A percentile compares a stretch with the other conserved stretches of the same genome.
phyloP scores from a whole-genome alignment of 2,113 vertebrate species.

The Barbus barbus region DNA sequence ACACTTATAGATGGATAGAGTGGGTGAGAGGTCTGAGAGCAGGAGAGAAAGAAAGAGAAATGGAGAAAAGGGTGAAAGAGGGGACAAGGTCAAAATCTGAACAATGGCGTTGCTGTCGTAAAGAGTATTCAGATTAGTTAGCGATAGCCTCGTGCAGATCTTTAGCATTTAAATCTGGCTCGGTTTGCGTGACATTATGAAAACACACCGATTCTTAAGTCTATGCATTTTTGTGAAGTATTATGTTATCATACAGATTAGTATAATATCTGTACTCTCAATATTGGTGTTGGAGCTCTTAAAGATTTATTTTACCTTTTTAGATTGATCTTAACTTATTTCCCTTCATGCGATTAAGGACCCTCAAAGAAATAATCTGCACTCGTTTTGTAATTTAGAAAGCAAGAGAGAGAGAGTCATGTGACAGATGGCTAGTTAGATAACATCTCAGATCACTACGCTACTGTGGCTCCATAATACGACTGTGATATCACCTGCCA shows the following conservation, averaged over 20 bases:
- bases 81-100: conserved; percentile 16
- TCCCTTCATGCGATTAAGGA: neutral
- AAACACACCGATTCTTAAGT: neutral
- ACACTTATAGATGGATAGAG: conserved; percentile 55
- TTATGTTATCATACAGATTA: too few relatives aligned
- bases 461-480: conserved; percentile 34
- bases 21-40: conserved; percentile 48
- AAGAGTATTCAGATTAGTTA: neutral
- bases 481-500: conserved; percentile 28
- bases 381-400: conserved; percentile 27
- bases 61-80: conserved; percentile 21
- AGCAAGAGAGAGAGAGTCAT: conserved; percentile 31
- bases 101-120: neutral
- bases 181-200: neutral
- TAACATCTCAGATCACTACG: conserved; percentile 49
- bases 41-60: conserved; percentile 27
- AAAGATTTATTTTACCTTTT: too few relatives aligned
- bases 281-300: neutral
- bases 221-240: neutral
- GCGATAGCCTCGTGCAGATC: neutral
- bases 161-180: conserved; percentile 6
- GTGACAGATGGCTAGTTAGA: conserved; percentile 56
- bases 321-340: neutral
- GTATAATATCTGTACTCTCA: neutral
- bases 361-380: conserved; percentile 20